Conservation (phyloP, 2,888 invertebrate genomes). For the Lochmaea crataegi region DNA sequence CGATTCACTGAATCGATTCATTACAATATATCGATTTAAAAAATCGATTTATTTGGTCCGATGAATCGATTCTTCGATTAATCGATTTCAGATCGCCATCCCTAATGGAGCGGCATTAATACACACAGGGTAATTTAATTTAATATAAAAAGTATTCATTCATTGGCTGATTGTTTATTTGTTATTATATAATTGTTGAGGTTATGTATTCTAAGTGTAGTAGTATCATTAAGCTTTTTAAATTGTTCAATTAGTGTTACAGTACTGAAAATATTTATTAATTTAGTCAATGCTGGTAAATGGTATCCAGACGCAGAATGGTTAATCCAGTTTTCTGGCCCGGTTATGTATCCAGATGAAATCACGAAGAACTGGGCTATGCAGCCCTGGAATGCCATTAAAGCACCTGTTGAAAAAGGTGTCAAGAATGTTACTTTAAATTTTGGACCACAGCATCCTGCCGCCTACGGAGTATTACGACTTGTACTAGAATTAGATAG, state of each 20-base stretch:
- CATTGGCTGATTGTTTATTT: background rate
- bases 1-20: too few relatives aligned
- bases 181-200: conserved; percentile 53
- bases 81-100: too few relatives aligned
- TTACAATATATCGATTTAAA: too few relatives aligned
- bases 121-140: conserved; percentile 58
- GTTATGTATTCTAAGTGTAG: conserved; percentile 45
- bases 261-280: background rate
- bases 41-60: too few relatives aligned
- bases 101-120: conserved; percentile 59
- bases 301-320: conserved; percentile 88
- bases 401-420: conserved; percentile 77
- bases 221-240: background rate
- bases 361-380: too few relatives aligned
- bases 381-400: conserved; percentile 74
- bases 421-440: conserved; percentile 89
- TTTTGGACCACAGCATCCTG: conserved; percentile 95
- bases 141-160: conserved; percentile 19
- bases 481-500: conserved; percentile 87
- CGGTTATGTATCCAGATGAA: too few relatives aligned
- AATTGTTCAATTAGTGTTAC: background rate
- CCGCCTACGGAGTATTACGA: conserved; percentile 92
- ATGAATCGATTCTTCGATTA: too few relatives aligned
- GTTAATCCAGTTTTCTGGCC: conserved; percentile 74
- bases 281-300: conserved; percentile 68